Conservation (phyloP, 2,113 vertebrate genomes). For the Nothoprocta perdicaria region DNA sequence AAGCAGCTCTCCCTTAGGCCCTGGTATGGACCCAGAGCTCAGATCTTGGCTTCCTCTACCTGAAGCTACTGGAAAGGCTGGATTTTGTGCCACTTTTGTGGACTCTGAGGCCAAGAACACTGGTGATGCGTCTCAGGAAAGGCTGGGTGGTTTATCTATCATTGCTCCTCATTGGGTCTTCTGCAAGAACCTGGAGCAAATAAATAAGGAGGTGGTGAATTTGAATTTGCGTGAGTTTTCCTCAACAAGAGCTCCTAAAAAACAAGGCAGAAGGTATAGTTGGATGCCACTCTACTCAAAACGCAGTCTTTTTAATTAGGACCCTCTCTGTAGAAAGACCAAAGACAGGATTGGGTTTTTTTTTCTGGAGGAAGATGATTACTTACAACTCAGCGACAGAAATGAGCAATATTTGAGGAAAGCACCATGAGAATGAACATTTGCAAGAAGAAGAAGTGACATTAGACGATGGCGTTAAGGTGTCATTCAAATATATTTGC, state of each 20-base stretch:
- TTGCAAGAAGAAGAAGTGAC: background rate
- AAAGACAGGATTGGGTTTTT: background rate
- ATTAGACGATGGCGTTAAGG: background rate
- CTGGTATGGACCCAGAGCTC: background rate
- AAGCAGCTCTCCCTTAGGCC: background rate
- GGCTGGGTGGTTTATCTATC: background rate
- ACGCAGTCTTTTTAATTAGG: rapidly evolving
- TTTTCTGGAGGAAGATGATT: background rate
- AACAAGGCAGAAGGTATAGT: background rate
- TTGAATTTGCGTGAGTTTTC: background rate
- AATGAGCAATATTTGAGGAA: background rate
- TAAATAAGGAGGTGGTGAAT: background rate
- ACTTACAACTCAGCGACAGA: background rate
- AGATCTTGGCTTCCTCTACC: background rate
- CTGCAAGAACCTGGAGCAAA: background rate
- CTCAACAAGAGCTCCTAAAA: background rate
- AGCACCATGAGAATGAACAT: background rate
- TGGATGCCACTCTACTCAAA: background rate
- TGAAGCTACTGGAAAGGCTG: constrained; percentile 33
- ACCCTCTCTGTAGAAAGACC: background rate
- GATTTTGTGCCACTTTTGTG: background rate
- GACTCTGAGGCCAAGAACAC: rapidly evolving
- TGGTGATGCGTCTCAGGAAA: background rate
- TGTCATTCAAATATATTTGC: background rate
- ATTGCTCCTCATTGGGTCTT: background rate